Evolutionary conservation across 2,113 vertebrate genomes (phyloP).

Genomic region (Lamprotornis superbus): DNA sequence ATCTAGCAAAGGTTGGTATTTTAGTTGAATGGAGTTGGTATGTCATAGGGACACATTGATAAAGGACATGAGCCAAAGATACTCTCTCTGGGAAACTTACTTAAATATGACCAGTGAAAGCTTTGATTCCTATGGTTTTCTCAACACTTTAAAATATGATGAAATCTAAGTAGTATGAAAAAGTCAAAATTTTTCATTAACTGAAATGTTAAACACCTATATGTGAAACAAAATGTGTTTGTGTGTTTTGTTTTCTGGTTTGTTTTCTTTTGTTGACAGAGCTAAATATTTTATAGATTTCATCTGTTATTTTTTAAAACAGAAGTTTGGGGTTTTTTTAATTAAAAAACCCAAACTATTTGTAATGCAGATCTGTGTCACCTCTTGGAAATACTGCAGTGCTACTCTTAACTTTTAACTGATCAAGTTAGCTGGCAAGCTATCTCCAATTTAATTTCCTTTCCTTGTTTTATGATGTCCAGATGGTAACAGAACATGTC

Average conservation of each 20-base stretch:
- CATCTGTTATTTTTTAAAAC: not conserved
- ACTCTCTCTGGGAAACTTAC: not conserved
- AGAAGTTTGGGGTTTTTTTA: too few species aligned
- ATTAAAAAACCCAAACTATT: not conserved
- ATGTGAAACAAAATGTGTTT: not conserved
- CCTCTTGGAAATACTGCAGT: not conserved
- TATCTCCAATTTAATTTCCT: not conserved
- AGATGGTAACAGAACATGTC: not conserved
- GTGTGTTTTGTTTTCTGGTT: not conserved
- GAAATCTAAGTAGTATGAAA: not conserved
- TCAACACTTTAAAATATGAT: not conserved
- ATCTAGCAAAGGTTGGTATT: not conserved
- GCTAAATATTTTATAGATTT: not conserved
- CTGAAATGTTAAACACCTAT: not conserved
- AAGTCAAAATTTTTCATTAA: not conserved
- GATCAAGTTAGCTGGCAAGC: not conserved
- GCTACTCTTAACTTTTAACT: not conserved
- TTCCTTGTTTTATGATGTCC: not conserved
- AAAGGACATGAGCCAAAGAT: not conserved
- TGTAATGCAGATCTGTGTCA: not conserved
- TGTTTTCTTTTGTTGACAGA: not conserved
- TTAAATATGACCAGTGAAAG: not conserved
- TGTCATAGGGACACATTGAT: not conserved
- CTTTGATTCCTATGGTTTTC: not conserved
- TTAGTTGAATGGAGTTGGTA: not conserved